A percentile compares a stretch with the other conserved stretches of the same genome.
Evolutionary conservation across 2,888 invertebrate genomes (phyloP).

Genomic region (Melinaea menophilus): DNA sequence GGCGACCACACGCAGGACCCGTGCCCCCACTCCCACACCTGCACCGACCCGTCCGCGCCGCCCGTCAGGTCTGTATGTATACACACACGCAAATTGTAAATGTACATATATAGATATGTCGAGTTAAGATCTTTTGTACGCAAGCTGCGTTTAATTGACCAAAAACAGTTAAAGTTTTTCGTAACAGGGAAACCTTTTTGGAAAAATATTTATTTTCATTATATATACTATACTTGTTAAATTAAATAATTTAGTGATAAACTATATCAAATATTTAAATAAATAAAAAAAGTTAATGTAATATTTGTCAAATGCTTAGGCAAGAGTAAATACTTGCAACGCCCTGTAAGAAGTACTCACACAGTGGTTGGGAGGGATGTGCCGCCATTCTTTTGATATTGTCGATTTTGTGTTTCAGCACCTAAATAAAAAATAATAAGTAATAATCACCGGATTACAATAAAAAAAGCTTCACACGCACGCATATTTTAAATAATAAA

Average conservation of each 20-base stretch:
- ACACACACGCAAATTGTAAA: slow-evolving; percentile 9
- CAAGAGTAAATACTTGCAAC: too few species aligned
- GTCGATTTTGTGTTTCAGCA: slow-evolving; percentile 94
- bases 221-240: too few species aligned
- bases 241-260: too few species aligned
- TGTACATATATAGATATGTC: background rate
- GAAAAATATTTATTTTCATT: too few species aligned
- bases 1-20: slow-evolving; percentile 93
- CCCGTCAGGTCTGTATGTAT: slow-evolving; percentile 88
- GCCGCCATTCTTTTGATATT: slow-evolving; percentile 97
- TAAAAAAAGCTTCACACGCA: slow-evolving; percentile 6
- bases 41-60: slow-evolving; percentile 96
- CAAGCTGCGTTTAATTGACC: too few species aligned
- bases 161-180: too few species aligned
- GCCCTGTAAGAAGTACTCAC: slow-evolving; percentile 80
- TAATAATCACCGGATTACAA: slow-evolving; percentile 36
- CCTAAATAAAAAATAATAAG: slow-evolving; percentile 77
- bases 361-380: slow-evolving; percentile 96
- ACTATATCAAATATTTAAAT: too few species aligned
- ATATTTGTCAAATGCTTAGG: too few species aligned
- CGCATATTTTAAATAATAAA: background rate
- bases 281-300: too few species aligned
- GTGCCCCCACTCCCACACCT: slow-evolving; percentile 99
- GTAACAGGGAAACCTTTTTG: too few species aligned
- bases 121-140: too few species aligned